phyloP scores from a whole-genome alignment of 1,140 invertebrate species.

The Lepidostoma basale region DNA sequence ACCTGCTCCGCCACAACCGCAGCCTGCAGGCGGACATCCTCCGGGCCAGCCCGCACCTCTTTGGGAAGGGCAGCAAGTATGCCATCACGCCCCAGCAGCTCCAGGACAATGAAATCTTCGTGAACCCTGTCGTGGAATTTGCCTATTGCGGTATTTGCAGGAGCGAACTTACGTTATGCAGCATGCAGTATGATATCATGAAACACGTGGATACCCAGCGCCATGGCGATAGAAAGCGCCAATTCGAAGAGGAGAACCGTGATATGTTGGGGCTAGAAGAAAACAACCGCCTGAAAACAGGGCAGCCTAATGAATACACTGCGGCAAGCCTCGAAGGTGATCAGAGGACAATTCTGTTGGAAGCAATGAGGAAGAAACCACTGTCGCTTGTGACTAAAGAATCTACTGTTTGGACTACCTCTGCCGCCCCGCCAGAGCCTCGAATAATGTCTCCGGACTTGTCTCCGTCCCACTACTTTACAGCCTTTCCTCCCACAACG shows the following conservation, averaged over 20 bases:
- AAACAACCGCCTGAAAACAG: not conserved
- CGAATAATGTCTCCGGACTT: too few species aligned
- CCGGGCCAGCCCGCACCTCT: not conserved
- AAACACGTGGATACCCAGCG: not conserved
- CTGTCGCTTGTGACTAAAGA: too few species aligned
- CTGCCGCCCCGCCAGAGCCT: too few species aligned
- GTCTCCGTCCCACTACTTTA: too few species aligned
- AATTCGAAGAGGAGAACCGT: not conserved
- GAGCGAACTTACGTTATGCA: not conserved
- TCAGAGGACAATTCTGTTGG: too few species aligned
- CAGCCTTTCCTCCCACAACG: too few species aligned
- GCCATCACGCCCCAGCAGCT: not conserved
- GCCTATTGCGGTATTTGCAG: slow-evolving; percentile 4
- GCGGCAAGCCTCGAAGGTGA: not conserved
- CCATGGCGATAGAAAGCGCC: not conserved
- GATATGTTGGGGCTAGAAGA: not conserved
- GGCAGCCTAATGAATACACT: not conserved
- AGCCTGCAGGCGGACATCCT: not conserved
- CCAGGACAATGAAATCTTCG: not conserved
- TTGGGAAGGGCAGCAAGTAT: not conserved
- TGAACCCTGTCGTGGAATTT: not conserved
- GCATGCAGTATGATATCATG: not conserved
- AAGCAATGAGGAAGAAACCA: too few species aligned
- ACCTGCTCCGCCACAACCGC: not conserved
- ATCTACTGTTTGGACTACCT: too few species aligned